These are phyloP conservation scores for Diaperis boleti DNA, from an alignment of 2,888 invertebrate species.

Conservation along the genomic window DNA sequence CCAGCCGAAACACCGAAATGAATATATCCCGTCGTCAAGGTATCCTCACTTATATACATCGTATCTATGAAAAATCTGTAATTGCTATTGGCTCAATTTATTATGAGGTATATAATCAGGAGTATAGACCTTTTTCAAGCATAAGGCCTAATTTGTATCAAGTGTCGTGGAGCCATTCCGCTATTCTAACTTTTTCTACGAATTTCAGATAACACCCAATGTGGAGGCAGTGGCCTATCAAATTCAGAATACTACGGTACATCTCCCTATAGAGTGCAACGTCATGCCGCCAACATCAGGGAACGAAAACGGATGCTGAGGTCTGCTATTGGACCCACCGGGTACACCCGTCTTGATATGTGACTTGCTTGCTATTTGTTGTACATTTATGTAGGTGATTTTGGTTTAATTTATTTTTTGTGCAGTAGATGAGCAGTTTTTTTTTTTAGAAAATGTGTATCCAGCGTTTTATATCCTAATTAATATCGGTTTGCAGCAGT, in stretches of 20 bases:
- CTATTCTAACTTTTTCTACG: too few relatives aligned
- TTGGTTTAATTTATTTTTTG: conserved; percentile 30
- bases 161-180: too few relatives aligned
- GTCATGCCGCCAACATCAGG: conserved; percentile 95
- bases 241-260: conserved; percentile 75
- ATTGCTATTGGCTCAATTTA: too few relatives aligned
- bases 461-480: conserved; percentile 37
- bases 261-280: conserved; percentile 88
- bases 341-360: conserved; percentile 71
- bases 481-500: conserved; percentile 76
- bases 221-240: conserved; percentile 57
- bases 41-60: too few relatives aligned
- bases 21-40: too few relatives aligned
- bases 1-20: too few relatives aligned
- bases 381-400: conserved; percentile 46
- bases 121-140: too few relatives aligned
- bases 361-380: conserved; percentile 52
- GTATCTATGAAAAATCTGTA: too few relatives aligned
- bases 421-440: conserved; percentile 3
- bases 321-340: conserved; percentile 85
- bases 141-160: too few relatives aligned
- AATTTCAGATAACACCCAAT: conserved; percentile 57
- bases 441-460: not conserved
- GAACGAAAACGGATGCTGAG: conserved; percentile 99
- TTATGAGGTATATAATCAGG: too few relatives aligned